A percentile compares a stretch with the other conserved stretches of the same genome.
phyloP scores from a whole-genome alignment of 2,888 invertebrate genomes.

The Cryptocephalus moraei region DNA sequence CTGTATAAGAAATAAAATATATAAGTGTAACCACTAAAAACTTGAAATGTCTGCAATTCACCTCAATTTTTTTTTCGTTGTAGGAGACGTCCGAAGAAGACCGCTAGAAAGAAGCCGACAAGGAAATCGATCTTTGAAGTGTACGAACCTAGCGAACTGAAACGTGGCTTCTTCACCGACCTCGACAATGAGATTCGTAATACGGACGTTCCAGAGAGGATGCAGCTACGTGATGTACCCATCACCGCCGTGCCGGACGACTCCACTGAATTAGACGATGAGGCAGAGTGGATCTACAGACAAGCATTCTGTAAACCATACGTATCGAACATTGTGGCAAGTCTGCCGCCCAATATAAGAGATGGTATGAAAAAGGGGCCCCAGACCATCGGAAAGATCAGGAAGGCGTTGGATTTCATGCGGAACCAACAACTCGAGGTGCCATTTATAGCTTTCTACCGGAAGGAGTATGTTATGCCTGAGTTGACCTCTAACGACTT shows the following conservation, averaged over 20 bases:
- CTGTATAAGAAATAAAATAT: too few species aligned
- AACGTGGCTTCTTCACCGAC: constrained; percentile 92
- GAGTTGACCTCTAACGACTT: constrained; percentile 90
- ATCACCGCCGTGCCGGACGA: constrained; percentile 74
- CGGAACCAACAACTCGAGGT: constrained; percentile 92
- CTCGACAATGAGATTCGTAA: constrained; percentile 83
- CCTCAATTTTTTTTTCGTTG: constrained; percentile 2
- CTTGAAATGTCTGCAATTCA: too few species aligned
- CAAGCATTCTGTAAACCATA: constrained; percentile 81
- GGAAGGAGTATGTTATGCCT: constrained; percentile 94
- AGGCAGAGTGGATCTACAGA: constrained; percentile 96
- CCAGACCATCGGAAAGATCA: constrained; percentile 77
- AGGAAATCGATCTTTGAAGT: constrained; percentile 87
- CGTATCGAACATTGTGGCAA: constrained; percentile 67
- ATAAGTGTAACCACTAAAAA: too few species aligned
- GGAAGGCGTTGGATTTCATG: constrained; percentile 91
- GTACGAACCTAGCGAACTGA: constrained; percentile 95
- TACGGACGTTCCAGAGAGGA: constrained; percentile 83
- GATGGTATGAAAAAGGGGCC: constrained; percentile 53
- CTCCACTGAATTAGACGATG: constrained; percentile 81
- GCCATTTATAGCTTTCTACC: constrained; percentile 96
- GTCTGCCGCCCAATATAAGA: constrained; percentile 42
- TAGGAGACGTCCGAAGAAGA: constrained; percentile 58
- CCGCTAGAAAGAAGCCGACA: constrained; percentile 63
- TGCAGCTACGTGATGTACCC: constrained; percentile 82